Conservation (phyloP, 2,888 invertebrate genomes). For the Drosophila sordidula region DNA sequence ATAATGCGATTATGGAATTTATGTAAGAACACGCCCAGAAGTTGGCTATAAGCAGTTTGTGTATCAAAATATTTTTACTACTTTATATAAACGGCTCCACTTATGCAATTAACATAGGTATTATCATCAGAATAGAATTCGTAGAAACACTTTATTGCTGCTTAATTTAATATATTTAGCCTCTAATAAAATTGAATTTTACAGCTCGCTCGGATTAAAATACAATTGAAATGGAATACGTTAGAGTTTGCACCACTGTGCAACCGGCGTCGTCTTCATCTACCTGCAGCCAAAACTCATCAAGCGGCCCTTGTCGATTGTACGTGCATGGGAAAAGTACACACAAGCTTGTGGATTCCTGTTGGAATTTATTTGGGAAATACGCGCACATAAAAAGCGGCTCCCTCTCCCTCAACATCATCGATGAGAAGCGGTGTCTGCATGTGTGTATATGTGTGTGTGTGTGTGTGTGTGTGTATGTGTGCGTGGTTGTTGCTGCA, state of each 20-base stretch:
- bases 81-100: neutral
- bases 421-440: slow-evolving; percentile 41
- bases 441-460: slow-evolving; percentile 20
- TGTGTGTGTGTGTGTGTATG: slow-evolving; percentile 12
- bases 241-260: slow-evolving; percentile 55
- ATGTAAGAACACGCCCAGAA: neutral
- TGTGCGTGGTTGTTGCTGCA: slow-evolving; percentile 37
- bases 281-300: slow-evolving; percentile 78
- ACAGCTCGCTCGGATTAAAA: neutral
- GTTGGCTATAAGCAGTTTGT: neutral
- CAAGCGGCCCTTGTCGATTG: slow-evolving; percentile 81
- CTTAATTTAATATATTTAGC: too few species aligned
- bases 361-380: slow-evolving; percentile 84
- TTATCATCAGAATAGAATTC: neutral
- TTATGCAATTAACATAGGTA: neutral
- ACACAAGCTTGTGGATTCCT: slow-evolving; percentile 82
- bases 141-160: neutral
- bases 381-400: slow-evolving; percentile 74
- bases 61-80: slow-evolving; percentile 6
- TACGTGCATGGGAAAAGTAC: slow-evolving; percentile 84
- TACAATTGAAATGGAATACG: slow-evolving; percentile 35
- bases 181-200: neutral
- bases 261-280: slow-evolving; percentile 60
- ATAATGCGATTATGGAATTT: slow-evolving; percentile 23
- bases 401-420: slow-evolving; percentile 52